A percentile compares a stretch with the other conserved stretches of the same genome.
Evolutionary conservation across 2,888 invertebrate species (phyloP).

Genomic region (Eupithecia exiguata): DNA sequence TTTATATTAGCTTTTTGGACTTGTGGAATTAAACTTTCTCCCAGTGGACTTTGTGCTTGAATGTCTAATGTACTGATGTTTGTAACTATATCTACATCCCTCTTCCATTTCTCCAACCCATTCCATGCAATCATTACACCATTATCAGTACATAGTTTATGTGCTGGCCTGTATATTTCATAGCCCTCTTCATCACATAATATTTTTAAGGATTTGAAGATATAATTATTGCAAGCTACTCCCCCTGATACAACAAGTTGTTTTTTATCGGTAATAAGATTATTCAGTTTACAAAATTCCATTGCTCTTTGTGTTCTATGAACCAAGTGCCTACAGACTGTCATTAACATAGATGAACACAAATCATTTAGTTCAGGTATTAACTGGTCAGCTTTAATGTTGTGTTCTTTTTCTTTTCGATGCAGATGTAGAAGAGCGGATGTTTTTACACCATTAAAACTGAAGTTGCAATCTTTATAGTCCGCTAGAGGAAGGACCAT

Average conservation of each 20-base stretch:
- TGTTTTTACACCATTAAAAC: conserved; percentile 93
- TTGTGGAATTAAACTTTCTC: conserved; percentile 84
- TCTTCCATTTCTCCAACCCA: conserved; percentile 91
- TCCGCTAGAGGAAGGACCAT: conserved; percentile 87
- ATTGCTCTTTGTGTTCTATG: conserved; percentile 94
- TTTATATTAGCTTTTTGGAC: conserved; percentile 83
- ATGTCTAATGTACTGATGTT: conserved; percentile 87
- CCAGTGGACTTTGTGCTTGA: conserved; percentile 85
- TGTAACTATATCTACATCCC: conserved; percentile 76
- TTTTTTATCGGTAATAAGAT: conserved; percentile 87
- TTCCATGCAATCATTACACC: conserved; percentile 99
- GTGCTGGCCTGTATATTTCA: conserved; percentile 89
- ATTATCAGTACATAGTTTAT: conserved; percentile 97
- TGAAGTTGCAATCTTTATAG: conserved; percentile 93
- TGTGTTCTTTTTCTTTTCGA: conserved; percentile 84
- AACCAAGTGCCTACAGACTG: conserved; percentile 90
- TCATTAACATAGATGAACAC: conserved; percentile 92
- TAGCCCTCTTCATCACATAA: conserved; percentile 88
- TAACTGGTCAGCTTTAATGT: conserved; percentile 86
- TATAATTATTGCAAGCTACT: conserved; percentile 96
- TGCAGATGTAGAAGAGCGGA: conserved; percentile 81
- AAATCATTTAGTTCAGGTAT: conserved; percentile 91
- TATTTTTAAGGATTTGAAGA: conserved; percentile 87
- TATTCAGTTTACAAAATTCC: conserved; percentile 86
- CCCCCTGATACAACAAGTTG: conserved; percentile 95